These are phyloP conservation scores for Drosophila ochracea DNA, from an alignment of 2,888 invertebrate species.

Conservation along the genomic window DNA sequence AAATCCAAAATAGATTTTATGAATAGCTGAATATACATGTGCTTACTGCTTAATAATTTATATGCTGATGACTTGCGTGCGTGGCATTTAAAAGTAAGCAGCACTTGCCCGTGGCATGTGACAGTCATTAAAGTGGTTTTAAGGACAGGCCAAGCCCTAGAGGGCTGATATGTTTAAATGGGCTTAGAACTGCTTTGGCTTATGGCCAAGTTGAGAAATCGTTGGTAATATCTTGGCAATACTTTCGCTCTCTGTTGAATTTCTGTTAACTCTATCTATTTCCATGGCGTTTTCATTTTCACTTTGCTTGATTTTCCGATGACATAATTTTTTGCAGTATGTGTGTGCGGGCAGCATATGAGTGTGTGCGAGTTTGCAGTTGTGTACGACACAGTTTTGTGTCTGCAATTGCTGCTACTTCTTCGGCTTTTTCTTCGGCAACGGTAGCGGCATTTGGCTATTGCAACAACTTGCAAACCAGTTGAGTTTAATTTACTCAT, in stretches of 20 bases:
- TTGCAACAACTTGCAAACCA: slow-evolving; percentile 66
- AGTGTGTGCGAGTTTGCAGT: slow-evolving; percentile 32
- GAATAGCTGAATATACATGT: slow-evolving; percentile 36
- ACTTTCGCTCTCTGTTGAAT: slow-evolving; percentile 61
- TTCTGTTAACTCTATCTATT: slow-evolving; percentile 31
- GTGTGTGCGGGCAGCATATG: slow-evolving; percentile 1
- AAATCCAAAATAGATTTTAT: slow-evolving; percentile 51
- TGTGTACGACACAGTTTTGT: slow-evolving; percentile 76
- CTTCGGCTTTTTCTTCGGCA: slow-evolving; percentile 60
- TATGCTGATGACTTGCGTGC: slow-evolving; percentile 51
- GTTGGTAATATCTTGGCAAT: slow-evolving; percentile 12
- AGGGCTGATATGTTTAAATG: slow-evolving; percentile 8
- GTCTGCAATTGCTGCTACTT: slow-evolving; percentile 58
- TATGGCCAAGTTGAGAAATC: slow-evolving; percentile 4
- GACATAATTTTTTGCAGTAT: slow-evolving; percentile 70
- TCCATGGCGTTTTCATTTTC: slow-evolving; percentile 59
- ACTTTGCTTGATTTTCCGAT: slow-evolving; percentile 72
- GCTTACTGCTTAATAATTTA: slow-evolving; percentile 38
- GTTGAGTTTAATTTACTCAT: slow-evolving; percentile 53
- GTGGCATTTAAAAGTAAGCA: slow-evolving; percentile 47
- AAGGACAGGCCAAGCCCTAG: slow-evolving; percentile 10
- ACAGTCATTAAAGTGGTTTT: slow-evolving; percentile 49
- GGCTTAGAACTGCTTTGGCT: slow-evolving; percentile 51
- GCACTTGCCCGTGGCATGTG: slow-evolving; percentile 48
- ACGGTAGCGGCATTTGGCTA: slow-evolving; percentile 24